Percentiles rank a stretch among this genome's conserved stretches.
phyloP scores from a whole-genome alignment of 1,140 invertebrate species.

The Drosophila equinoxialis region DNA sequence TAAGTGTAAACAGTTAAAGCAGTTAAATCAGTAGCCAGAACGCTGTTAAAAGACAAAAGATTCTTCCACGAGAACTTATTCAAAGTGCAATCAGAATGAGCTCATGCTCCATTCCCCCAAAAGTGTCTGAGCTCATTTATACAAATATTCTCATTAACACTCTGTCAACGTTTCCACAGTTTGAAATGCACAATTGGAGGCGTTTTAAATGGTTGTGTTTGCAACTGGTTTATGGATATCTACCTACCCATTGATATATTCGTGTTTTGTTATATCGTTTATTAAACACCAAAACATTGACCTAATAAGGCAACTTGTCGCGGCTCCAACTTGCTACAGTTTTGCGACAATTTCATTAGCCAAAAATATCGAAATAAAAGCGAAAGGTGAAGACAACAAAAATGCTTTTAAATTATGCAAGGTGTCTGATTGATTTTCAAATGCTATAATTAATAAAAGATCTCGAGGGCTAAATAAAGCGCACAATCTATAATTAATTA shows the following conservation, averaged over 20 bases:
- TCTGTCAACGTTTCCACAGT: constrained; percentile 18
- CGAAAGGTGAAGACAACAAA: constrained; percentile 63
- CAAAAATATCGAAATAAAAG: constrained; percentile 34
- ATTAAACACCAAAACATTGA: constrained; percentile 52
- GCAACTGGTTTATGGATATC: constrained; percentile 45
- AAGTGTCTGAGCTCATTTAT: constrained; percentile 31
- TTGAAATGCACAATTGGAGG: constrained; percentile 15
- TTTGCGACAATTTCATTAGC: constrained; percentile 76
- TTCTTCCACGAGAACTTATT: constrained; percentile 13
- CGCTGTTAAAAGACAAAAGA: constrained; percentile 25
- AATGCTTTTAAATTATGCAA: constrained; percentile 62
- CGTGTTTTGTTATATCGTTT: constrained; percentile 46
- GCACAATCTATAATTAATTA: constrained; percentile 23
- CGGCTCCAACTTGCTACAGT: constrained; percentile 33
- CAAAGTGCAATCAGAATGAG: constrained; percentile 42
- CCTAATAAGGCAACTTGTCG: constrained; percentile 60
- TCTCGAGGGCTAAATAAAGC: constrained; percentile 15
- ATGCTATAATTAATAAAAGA: constrained; percentile 70
- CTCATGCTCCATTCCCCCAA: constrained; percentile 28
- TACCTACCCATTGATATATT: constrained; percentile 33
- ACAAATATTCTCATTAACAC: constrained; percentile 27
- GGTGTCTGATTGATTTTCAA: constrained; percentile 68
- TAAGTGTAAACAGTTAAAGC: background rate
- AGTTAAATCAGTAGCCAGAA: constrained; percentile 32
- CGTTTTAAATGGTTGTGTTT: constrained; percentile 23